A percentile compares a stretch with the other conserved stretches of the same genome.
phyloP scores from a whole-genome alignment of 2,888 invertebrate species.

The Euphydryas editha region DNA sequence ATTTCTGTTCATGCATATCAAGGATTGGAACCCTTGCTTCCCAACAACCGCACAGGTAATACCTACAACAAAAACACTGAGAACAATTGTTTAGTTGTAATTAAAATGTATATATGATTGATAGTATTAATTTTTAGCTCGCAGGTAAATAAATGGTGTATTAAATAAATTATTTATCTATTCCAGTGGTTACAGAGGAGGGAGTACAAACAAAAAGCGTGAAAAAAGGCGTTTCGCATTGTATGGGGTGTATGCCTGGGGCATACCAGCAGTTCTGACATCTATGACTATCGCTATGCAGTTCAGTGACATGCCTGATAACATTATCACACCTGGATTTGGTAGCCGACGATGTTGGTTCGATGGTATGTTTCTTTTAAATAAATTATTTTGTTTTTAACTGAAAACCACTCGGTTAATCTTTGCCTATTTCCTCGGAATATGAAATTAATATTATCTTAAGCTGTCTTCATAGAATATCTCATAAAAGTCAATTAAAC shows the following conservation, averaged over 20 bases:
- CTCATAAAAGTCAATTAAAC: too few relatives aligned
- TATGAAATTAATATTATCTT: too few relatives aligned
- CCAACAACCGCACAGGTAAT: slow-evolving; percentile 69
- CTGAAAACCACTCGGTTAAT: too few relatives aligned
- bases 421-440: too few relatives aligned
- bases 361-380: slow-evolving; percentile 65
- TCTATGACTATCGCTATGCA: slow-evolving; percentile 81
- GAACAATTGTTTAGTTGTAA: background rate
- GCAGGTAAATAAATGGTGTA: background rate
- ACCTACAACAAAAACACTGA: background rate
- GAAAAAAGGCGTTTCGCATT: slow-evolving; percentile 84
- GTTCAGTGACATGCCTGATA: slow-evolving; percentile 69
- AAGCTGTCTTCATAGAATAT: too few relatives aligned
- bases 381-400: slow-evolving; percentile 11
- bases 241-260: slow-evolving; percentile 88
- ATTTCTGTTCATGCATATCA: slow-evolving; percentile 56
- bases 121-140: too few relatives aligned
- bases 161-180: background rate
- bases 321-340: slow-evolving; percentile 82
- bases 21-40: slow-evolving; percentile 62
- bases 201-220: slow-evolving; percentile 72
- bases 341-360: slow-evolving; percentile 84
- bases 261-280: slow-evolving; percentile 83
- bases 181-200: slow-evolving; percentile 80
- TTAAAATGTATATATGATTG: too few relatives aligned